Evolutionary conservation across 2,797 vertebrate genomes (phyloP).

Genomic region (Anas acuta): DNA sequence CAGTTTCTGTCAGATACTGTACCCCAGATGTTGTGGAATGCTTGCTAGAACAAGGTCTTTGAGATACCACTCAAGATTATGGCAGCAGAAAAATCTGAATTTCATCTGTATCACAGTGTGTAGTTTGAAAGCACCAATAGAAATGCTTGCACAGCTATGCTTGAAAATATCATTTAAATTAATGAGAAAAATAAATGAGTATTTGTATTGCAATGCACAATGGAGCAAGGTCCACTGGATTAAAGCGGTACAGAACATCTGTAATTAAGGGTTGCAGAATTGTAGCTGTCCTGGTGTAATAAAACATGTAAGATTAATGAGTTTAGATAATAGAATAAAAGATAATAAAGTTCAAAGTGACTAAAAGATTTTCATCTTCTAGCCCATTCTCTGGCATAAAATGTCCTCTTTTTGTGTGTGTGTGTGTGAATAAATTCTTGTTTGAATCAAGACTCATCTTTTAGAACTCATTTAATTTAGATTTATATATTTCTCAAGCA

Average conservation of each 20-base stretch:
- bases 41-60: not conserved
- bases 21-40: not conserved
- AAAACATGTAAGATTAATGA: not conserved
- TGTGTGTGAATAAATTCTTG: not conserved
- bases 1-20: not conserved
- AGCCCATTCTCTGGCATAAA: not conserved
- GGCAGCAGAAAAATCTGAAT: not conserved
- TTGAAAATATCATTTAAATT: not conserved
- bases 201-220: not conserved
- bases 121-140: not conserved
- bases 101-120: not conserved
- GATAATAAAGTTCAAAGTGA: not conserved
- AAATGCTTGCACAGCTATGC: not conserved
- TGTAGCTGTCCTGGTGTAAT: not conserved
- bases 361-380: not conserved
- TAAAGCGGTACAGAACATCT: not conserved
- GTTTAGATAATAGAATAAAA: not conserved
- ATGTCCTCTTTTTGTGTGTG: too few relatives aligned
- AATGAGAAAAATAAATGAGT: not conserved
- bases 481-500: not conserved
- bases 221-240: not conserved
- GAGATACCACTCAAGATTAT: not conserved
- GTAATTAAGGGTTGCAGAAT: not conserved
- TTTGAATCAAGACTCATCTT: not conserved
- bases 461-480: not conserved